Conservation (phyloP, 2,797 vertebrate species). For the Florisuga fusca region DNA sequence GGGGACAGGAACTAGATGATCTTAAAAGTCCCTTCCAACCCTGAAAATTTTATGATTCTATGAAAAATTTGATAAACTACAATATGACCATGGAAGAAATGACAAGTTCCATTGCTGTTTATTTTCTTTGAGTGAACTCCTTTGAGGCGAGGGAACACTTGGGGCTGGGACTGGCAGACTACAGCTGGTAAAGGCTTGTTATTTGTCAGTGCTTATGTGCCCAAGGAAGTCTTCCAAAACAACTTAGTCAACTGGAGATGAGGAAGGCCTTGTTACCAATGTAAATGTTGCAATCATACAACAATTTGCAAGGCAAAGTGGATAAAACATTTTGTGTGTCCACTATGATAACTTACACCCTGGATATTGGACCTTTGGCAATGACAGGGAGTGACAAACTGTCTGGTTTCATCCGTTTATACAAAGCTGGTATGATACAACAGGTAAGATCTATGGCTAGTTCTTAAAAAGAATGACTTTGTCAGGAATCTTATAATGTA, state of each 20-base stretch:
- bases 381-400: neutral
- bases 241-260: neutral
- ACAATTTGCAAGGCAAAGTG: neutral
- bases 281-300: neutral
- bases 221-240: neutral
- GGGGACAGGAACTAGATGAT: no score
- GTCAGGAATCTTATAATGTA: neutral
- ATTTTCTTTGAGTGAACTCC: constrained; percentile 25
- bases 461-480: neutral
- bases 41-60: neutral
- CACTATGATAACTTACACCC: neutral
- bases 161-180: constrained; percentile 2
- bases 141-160: neutral
- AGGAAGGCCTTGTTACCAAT: neutral
- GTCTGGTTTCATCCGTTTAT: neutral
- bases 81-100: neutral
- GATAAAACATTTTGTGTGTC: neutral
- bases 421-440: neutral
- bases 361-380: neutral
- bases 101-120: neutral
- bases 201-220: neutral
- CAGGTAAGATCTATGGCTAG: neutral
- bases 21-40: no score
- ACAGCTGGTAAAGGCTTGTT: constrained; percentile 19
- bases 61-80: neutral